These are phyloP conservation scores for Hydrolagus affinis DNA, from an alignment of 2,113 vertebrate species.

Conservation along the genomic window DNA sequence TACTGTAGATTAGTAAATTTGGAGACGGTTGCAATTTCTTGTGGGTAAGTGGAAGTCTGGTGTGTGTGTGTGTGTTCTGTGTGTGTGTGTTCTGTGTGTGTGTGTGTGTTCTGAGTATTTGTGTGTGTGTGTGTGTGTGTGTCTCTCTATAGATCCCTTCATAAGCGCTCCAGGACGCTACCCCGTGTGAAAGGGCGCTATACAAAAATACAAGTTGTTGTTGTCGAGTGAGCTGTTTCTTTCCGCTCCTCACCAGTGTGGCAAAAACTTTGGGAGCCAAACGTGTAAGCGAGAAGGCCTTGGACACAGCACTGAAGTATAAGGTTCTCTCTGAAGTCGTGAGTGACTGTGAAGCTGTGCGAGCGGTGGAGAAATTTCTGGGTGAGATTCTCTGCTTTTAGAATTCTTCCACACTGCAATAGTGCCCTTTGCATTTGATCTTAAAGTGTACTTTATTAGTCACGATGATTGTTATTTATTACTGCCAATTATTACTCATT, in stretches of 20 bases:
- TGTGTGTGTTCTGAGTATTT: no score
- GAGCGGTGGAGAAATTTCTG: conserved; percentile 67
- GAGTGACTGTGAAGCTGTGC: conserved; percentile 69
- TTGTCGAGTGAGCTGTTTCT: background rate
- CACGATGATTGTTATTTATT: no score
- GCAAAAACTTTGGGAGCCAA: conserved; percentile 74
- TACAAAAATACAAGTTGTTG: background rate
- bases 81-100: no score
- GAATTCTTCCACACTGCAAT: background rate
- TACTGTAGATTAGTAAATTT: no score
- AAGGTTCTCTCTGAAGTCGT: conserved; percentile 66
- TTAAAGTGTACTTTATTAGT: no score
- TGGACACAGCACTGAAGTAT: conserved; percentile 62
- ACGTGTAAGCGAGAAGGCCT: conserved; percentile 60
- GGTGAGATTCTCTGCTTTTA: conserved; percentile 55
- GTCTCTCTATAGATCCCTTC: no score
- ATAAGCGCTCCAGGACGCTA: background rate
- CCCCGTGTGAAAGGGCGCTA: background rate
- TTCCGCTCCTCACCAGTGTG: conserved; percentile 51
- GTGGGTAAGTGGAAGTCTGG: no score
- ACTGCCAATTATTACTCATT: no score
- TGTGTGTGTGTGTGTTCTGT: no score
- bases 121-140: no score
- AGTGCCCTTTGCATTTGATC: background rate
- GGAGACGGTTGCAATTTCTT: no score